These are phyloP conservation scores for Aleiodes alternator DNA, from an alignment of 2,888 invertebrate species.

Conservation along the genomic window DNA sequence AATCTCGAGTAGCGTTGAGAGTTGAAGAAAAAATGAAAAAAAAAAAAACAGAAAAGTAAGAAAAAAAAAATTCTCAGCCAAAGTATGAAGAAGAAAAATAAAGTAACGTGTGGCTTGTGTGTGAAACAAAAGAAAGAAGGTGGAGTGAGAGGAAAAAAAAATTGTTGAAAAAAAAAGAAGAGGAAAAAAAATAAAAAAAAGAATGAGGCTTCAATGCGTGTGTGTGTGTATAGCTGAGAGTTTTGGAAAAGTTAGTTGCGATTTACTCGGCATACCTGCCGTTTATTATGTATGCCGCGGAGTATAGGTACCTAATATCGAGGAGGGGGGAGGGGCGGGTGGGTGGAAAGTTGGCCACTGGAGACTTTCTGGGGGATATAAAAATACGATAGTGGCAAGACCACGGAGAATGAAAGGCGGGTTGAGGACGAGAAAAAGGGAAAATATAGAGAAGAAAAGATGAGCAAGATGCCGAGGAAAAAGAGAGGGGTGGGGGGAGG, in stretches of 20 bases:
- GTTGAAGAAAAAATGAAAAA: too few relatives aligned
- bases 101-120: slow-evolving; percentile 11
- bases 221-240: slow-evolving; percentile 15
- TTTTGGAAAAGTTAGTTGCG: slow-evolving; percentile 40
- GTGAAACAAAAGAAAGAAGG: neutral
- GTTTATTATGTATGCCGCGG: slow-evolving; percentile 44
- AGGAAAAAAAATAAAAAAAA: neutral
- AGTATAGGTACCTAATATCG: slow-evolving; percentile 56
- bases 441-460: slow-evolving; percentile 28
- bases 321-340: slow-evolving; percentile 8
- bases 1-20: slow-evolving; percentile 16
- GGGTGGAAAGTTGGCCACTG: slow-evolving; percentile 58
- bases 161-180: neutral
- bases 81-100: neutral
- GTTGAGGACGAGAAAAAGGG: neutral
- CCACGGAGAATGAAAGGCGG: slow-evolving; percentile 73
- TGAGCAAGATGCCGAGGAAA: slow-evolving; percentile 7
- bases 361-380: slow-evolving; percentile 58
- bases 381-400: slow-evolving; percentile 54
- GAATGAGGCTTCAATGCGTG: neutral
- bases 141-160: neutral
- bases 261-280: slow-evolving; percentile 37
- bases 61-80: neutral
- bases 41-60: too few relatives aligned
- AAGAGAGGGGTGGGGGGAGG: slow-evolving; percentile 65